Conservation (phyloP, 2,113 vertebrate species). For the Tapirus terrestris region DNA sequence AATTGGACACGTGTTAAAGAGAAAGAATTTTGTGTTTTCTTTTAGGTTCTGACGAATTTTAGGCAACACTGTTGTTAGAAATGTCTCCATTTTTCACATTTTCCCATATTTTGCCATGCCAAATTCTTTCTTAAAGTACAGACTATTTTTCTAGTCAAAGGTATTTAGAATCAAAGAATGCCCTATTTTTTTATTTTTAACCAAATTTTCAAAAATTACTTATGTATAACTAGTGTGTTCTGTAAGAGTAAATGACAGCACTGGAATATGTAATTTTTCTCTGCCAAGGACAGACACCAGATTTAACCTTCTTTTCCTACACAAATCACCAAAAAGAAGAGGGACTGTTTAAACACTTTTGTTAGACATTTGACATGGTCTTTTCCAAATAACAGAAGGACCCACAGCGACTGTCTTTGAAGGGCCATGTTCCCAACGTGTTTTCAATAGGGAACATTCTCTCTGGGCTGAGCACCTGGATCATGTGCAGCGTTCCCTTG, state of each 20-base stretch:
- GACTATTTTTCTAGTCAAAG: not conserved
- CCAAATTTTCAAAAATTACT: not conserved
- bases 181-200: not conserved
- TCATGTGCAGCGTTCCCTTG: not conserved
- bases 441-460: constrained; percentile 64
- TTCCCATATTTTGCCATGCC: not conserved
- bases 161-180: not conserved
- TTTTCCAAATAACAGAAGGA: constrained; percentile 69
- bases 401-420: constrained; percentile 62
- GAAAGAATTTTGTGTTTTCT: not conserved
- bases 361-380: constrained; percentile 78
- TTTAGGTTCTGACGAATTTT: not conserved
- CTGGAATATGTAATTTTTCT: not conserved
- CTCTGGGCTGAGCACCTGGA: constrained; percentile 63
- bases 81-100: not conserved
- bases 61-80: not conserved
- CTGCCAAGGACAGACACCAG: not conserved
- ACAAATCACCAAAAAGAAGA: constrained; percentile 63
- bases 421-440: constrained; percentile 55
- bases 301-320: constrained; percentile 49
- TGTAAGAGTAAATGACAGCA: not conserved
- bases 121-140: not conserved
- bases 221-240: no score
- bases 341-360: constrained; percentile 65
- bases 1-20: not conserved